phyloP scores from a whole-genome alignment of 2,797 vertebrate species.

The Naso thynnoides region DNA sequence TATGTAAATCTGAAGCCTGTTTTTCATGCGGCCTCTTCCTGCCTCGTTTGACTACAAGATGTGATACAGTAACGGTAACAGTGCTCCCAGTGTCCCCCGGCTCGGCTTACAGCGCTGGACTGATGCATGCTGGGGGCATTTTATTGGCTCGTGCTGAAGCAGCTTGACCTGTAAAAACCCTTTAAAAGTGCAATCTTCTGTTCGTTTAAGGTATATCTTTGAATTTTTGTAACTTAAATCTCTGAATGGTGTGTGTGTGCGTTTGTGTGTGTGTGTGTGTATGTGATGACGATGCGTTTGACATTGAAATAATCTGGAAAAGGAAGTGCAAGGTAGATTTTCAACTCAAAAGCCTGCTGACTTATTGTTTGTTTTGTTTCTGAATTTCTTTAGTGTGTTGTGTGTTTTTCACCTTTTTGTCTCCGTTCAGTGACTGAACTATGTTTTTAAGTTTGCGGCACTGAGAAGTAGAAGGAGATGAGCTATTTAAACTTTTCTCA shows the following conservation, averaged over 20 bases:
- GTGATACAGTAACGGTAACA: slow-evolving; percentile 48
- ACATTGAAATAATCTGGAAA: not conserved
- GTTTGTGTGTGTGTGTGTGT: too few relatives aligned
- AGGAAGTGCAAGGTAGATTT: not conserved
- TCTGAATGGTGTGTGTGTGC: too few relatives aligned
- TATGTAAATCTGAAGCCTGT: slow-evolving; percentile 54
- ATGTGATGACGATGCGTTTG: not conserved
- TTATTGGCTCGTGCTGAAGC: not conserved
- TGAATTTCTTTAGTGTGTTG: not conserved
- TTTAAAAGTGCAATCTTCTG: too few relatives aligned
- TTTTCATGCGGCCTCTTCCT: slow-evolving; percentile 48
- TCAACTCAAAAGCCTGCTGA: not conserved
- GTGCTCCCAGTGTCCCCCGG: slow-evolving; percentile 28
- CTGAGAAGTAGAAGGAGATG: too few relatives aligned
- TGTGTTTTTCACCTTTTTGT: not conserved
- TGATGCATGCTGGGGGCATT: slow-evolving; percentile 34
- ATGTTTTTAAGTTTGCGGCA: too few relatives aligned
- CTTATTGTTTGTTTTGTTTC: not conserved
- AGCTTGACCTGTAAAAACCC: not conserved
- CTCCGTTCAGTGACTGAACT: rapidly evolving
- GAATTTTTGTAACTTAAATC: too few relatives aligned
- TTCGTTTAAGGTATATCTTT: too few relatives aligned
- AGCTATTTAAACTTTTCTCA: too few relatives aligned
- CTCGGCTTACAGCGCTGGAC: slow-evolving; percentile 16
- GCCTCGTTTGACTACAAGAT: slow-evolving; percentile 67